Evolutionary conservation across 2,888 invertebrate species (phyloP).

Genomic region (Zeuzera pyrina): DNA sequence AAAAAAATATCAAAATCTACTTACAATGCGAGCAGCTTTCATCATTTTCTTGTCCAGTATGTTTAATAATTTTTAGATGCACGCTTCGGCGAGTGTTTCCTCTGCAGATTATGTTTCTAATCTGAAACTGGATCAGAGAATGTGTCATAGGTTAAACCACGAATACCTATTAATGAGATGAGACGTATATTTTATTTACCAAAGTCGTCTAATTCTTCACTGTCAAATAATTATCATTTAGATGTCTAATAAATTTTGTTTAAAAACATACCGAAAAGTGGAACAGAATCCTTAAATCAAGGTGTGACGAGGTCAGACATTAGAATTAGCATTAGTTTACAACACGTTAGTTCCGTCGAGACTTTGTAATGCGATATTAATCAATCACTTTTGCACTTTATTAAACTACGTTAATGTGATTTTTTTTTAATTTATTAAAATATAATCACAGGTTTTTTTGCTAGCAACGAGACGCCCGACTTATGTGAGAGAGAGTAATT

Average conservation of each 20-base stretch:
- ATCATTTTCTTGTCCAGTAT: too few relatives aligned
- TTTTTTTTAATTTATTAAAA: constrained; percentile 20
- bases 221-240: constrained; percentile 64
- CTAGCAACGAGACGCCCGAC: constrained; percentile 41
- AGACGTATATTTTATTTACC: constrained; percentile 36
- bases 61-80: too few relatives aligned
- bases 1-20: too few relatives aligned
- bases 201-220: constrained; percentile 43
- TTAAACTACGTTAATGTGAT: constrained; percentile 2
- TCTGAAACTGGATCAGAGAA: constrained; percentile 62
- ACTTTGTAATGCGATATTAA: constrained; percentile 23
- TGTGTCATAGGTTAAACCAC: constrained; percentile 25
- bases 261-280: constrained; percentile 54
- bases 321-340: constrained; percentile 52
- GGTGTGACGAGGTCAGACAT: constrained; percentile 53
- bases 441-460: neutral
- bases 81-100: too few relatives aligned
- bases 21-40: too few relatives aligned
- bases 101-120: too few relatives aligned
- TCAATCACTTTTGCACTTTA: constrained; percentile 23
- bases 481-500: constrained; percentile 46
- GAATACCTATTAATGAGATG: too few relatives aligned
- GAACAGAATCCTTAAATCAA: constrained; percentile 54
- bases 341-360: constrained; percentile 33
- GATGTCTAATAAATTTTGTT: constrained; percentile 47